A percentile compares a stretch with the other conserved stretches of the same genome.
Evolutionary conservation across 2,888 invertebrate species (phyloP).

Genomic region (Schizotus pectinicornis): DNA sequence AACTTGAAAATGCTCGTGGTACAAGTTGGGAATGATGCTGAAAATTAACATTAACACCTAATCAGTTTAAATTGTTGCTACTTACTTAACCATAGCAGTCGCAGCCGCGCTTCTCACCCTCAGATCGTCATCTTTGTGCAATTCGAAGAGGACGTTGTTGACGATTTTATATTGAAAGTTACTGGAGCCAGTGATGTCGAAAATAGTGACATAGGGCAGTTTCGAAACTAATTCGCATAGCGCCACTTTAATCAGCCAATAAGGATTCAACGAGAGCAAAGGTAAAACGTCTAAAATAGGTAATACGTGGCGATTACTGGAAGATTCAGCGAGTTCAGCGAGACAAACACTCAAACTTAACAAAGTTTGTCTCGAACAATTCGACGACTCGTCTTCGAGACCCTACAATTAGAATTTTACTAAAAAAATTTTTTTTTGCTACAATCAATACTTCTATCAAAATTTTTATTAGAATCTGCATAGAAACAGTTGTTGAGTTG

Average conservation of each 20-base stretch:
- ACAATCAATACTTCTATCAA: slow-evolving; percentile 35
- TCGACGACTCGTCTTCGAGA: slow-evolving; percentile 75
- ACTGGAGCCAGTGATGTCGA: slow-evolving; percentile 60
- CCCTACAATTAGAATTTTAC: slow-evolving; percentile 62
- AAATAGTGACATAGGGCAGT: slow-evolving; percentile 66
- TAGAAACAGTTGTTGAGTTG: slow-evolving; percentile 23
- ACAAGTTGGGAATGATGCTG: slow-evolving; percentile 60
- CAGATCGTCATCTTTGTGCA: slow-evolving; percentile 77
- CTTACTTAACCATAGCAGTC: slow-evolving; percentile 69
- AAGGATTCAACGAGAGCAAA: slow-evolving; percentile 72
- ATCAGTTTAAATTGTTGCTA: slow-evolving; percentile 4
- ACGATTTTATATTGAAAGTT: slow-evolving; percentile 67
- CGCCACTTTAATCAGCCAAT: slow-evolving; percentile 84
- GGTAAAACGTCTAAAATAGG: slow-evolving; percentile 69
- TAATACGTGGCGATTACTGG: slow-evolving; percentile 63
- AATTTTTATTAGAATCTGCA: slow-evolving; percentile 34
- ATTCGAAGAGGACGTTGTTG: slow-evolving; percentile 65
- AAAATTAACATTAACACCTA: slow-evolving; percentile 37
- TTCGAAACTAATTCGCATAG: slow-evolving; percentile 68
- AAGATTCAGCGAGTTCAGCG: slow-evolving; percentile 66
- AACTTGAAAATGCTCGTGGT: slow-evolving; percentile 58
- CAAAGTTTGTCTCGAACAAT: slow-evolving; percentile 75
- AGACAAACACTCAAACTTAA: slow-evolving; percentile 67
- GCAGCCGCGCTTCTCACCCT: slow-evolving; percentile 78
- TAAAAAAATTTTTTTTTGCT: slow-evolving; percentile 9